phyloP scores from a whole-genome alignment of 2,113 vertebrate species.

The Porphyrio hochstetteri region DNA sequence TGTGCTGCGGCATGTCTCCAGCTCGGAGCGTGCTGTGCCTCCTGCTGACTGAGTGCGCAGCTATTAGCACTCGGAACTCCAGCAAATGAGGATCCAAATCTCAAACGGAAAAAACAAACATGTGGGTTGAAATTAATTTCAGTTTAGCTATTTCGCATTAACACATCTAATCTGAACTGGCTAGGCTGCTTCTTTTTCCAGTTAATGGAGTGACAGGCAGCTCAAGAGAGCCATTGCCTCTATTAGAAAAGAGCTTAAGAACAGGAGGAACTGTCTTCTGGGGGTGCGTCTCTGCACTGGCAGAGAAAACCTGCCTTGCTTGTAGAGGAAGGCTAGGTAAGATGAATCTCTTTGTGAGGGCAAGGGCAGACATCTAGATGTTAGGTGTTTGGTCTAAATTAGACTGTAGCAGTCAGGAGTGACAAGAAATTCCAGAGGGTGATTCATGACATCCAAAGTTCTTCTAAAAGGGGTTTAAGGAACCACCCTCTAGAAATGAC shows the following conservation, averaged over 20 bases:
- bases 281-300: neutral
- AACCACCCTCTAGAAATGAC: neutral
- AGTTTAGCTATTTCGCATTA: neutral
- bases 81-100: neutral
- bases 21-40: neutral
- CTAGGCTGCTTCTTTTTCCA: neutral
- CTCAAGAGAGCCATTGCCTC: neutral
- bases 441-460: neutral
- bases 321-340: neutral
- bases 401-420: neutral
- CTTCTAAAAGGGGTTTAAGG: neutral
- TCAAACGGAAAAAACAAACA: neutral
- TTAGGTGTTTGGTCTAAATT: neutral
- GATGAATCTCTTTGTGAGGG: neutral
- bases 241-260: neutral
- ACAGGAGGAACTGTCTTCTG: neutral
- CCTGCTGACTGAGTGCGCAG: neutral
- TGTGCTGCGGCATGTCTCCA: neutral
- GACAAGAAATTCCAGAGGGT: neutral
- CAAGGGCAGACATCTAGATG: neutral
- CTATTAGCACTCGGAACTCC: neutral
- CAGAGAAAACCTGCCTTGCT: neutral
- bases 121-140: neutral
- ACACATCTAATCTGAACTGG: neutral
- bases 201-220: neutral